Evolutionary conservation across 2,797 vertebrate genomes (phyloP), one percentile per base, ranked within the genome.

Genomic region (Toxotes lorentzi): DNA sequence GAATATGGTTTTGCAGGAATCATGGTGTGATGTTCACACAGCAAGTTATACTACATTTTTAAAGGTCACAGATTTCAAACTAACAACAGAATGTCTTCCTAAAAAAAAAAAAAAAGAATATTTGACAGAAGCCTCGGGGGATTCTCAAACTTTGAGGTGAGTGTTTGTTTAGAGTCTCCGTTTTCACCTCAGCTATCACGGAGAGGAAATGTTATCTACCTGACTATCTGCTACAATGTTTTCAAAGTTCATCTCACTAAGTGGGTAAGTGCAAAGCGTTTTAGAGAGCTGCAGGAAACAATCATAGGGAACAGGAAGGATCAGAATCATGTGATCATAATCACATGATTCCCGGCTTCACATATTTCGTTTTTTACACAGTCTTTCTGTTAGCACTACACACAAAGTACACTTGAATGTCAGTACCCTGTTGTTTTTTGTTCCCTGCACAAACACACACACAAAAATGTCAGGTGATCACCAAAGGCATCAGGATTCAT

Each of bases 1-100:
- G n/a, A 56, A 34, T 30, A 27, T 51, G 14, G 45, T 19, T 38
- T 50, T 41, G 23, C 13, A 30, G 17, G 27, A 32, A 24, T 54
- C 16, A 30, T 47, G 13, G 16, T 61, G 32, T 11, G 12, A 10
- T 78, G 2, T 30, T 65, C 16, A 38, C 24, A 27, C 13, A 72
- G 30, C 8, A 53, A 41, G 7, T 73, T 68, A 27, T 47, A 34
- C 32, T 47, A 21, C 8, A 43, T 67, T 54, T 73, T 30, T 62
- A 76, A 81, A 81, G 68, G 62, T 67, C 62, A 81, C 38, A 48
- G 14, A 61, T 70, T 71, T 59, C 40, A 72, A 54, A 54, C 30
- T 24, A 30, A 54, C 23, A 56, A 38, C 40, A 23, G 41, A 66
- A 5, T 17, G n/a, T 45, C 47, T n/a, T 34, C 4, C 12, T 62